Conservation (phyloP, 2,113 vertebrate genomes). For the Ailurus styani region DNA sequence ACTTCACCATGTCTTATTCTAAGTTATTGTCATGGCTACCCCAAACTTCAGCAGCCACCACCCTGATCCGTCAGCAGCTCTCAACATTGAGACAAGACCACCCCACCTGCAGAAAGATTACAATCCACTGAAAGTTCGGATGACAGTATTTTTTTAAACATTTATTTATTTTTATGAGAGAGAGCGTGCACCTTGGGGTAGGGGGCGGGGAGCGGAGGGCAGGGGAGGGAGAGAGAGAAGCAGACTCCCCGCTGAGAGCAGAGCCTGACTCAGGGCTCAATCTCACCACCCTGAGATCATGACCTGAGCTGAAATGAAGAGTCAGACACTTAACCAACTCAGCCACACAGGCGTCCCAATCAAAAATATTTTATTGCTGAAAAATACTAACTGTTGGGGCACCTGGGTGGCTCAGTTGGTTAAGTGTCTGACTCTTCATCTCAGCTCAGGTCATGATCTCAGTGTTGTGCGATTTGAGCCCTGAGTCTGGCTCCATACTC, state of each 20-base stretch:
- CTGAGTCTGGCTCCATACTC: background rate
- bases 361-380: no score
- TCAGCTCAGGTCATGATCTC: background rate
- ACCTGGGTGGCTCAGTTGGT: background rate
- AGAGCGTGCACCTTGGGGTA: rapidly evolving
- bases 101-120: background rate
- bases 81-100: background rate
- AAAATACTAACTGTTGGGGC: no score
- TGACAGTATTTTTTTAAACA: background rate
- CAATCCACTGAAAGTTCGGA: background rate
- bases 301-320: background rate
- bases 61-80: background rate
- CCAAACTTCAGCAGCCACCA: background rate
- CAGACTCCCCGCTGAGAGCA: no score
- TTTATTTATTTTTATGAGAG: no score
- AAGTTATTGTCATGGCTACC: background rate
- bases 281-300: no score
- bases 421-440: background rate
- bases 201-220: no score
- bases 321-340: background rate
- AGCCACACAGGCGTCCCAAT: no score
- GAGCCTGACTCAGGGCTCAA: no score
- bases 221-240: no score
- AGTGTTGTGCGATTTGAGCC: background rate
- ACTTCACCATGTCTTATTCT: background rate